These are phyloP conservation scores for Etheostoma spectabile DNA, from an alignment of 2,113 vertebrate genomes.

Conservation along the genomic window DNA sequence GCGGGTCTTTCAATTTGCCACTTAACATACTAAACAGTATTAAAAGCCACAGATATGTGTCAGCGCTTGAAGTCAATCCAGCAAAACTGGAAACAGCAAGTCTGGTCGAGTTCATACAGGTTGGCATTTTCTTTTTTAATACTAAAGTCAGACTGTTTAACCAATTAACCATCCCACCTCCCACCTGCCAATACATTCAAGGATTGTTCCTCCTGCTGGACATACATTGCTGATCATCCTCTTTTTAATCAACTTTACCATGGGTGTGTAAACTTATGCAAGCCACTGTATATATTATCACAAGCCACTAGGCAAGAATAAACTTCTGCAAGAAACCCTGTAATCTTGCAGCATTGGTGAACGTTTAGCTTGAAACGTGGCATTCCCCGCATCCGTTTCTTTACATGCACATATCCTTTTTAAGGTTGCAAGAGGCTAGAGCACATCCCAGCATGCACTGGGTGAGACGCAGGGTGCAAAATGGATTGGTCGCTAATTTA, in stretches of 20 bases:
- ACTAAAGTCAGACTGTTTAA: slow-evolving; percentile 20
- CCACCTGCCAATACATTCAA: slow-evolving; percentile 1
- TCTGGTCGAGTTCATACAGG: slow-evolving; percentile 47
- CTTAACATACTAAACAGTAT: neutral
- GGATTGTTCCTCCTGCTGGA: slow-evolving; percentile 1
- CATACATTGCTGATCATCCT: no score
- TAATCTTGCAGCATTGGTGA: no score
- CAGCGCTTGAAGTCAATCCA: slow-evolving; percentile 1
- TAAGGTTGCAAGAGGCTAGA: neutral
- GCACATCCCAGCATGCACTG: slow-evolving; percentile 21
- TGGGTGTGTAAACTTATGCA: no score
- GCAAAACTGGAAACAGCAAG: slow-evolving; percentile 27
- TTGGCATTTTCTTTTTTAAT: slow-evolving; percentile 28
- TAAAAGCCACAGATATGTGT: slow-evolving; percentile 51
- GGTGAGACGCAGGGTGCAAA: neutral
- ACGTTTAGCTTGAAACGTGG: neutral
- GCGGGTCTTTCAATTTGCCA: slow-evolving; percentile 14
- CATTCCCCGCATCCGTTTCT: neutral
- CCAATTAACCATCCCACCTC: slow-evolving; percentile 37
- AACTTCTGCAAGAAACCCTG: neutral
- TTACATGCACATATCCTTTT: neutral
- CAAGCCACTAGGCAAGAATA: no score
- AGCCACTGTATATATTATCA: no score
- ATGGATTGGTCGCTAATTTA: neutral
- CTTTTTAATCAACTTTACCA: no score